phyloP scores from a whole-genome alignment of 2,113 vertebrate species.

The Coptodon rendalli region DNA sequence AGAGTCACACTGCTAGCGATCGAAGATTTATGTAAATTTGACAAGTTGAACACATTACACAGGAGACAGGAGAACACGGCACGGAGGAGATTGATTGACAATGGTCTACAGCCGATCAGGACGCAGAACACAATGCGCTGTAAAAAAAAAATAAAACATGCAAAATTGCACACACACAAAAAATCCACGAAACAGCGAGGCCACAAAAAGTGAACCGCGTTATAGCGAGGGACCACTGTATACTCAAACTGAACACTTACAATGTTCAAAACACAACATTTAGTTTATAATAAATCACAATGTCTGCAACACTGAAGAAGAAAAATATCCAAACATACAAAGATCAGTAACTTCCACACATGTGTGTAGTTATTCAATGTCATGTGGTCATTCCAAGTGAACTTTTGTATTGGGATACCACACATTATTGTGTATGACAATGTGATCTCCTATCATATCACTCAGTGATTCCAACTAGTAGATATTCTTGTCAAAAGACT shows the following conservation, averaged over 20 bases:
- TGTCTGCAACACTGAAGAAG: not conserved
- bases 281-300: not conserved
- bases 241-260: not conserved
- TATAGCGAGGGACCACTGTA: accelerated
- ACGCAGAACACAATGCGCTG: accelerated
- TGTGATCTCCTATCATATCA: not conserved
- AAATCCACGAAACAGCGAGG: not conserved
- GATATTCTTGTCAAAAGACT: not conserved
- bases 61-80: no score
- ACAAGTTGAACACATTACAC: not conserved
- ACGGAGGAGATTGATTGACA: accelerated
- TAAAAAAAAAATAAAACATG: not conserved
- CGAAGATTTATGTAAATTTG: not conserved
- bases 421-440: not conserved
- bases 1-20: not conserved
- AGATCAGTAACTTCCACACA: not conserved
- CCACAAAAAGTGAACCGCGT: not conserved
- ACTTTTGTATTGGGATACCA: not conserved
- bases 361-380: not conserved
- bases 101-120: no score
- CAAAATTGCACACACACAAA: not conserved
- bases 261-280: not conserved
- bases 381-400: not conserved
- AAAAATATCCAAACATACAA: not conserved
- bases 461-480: not conserved